Percentiles rank a stretch among this genome's conserved stretches.
These are phyloP conservation scores for Megathymus violae DNA, from an alignment of 1,140 invertebrate genomes.

Conservation along the genomic window DNA sequence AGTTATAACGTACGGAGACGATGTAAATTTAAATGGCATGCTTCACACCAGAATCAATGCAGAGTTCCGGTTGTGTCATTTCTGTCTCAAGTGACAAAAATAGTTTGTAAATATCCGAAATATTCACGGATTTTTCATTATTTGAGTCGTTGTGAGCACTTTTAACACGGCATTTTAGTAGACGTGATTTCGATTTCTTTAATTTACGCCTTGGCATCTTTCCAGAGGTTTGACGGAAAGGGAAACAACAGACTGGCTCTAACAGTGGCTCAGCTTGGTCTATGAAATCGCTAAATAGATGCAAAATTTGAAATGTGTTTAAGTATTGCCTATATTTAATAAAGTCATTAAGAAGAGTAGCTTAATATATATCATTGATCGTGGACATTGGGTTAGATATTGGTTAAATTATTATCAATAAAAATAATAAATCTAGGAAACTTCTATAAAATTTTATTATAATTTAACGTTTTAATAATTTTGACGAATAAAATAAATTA, in stretches of 20 bases:
- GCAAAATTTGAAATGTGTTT: too few species aligned
- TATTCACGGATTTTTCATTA: conserved; percentile 23
- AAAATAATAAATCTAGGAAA: too few species aligned
- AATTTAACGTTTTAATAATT: too few species aligned
- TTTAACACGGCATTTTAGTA: conserved; percentile 26
- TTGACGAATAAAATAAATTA: too few species aligned
- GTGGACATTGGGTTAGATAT: too few species aligned
- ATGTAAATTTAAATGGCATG: background rate
- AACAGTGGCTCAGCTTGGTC: conserved; percentile 53
- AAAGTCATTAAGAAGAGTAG: too few species aligned
- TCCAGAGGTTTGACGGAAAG: conserved; percentile 65
- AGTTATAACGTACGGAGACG: background rate
- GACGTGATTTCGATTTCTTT: conserved; percentile 48
- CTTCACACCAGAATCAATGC: background rate
- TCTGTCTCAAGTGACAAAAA: conserved; percentile 10
- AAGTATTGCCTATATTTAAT: too few species aligned
- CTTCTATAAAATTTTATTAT: too few species aligned
- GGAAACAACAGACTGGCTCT: conserved; percentile 48
- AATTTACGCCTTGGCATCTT: conserved; percentile 47
- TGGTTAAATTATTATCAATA: too few species aligned
- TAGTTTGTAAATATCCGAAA: conserved; percentile 18
- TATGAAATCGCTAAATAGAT: too few species aligned
- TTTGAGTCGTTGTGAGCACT: conserved; percentile 26
- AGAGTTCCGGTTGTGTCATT: conserved; percentile 12
- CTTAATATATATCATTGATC: too few species aligned